Evolutionary conservation across 2,113 vertebrate species (phyloP), one percentile per base, ranked within the genome.

Genomic region (Pluvianellus socialis): DNA sequence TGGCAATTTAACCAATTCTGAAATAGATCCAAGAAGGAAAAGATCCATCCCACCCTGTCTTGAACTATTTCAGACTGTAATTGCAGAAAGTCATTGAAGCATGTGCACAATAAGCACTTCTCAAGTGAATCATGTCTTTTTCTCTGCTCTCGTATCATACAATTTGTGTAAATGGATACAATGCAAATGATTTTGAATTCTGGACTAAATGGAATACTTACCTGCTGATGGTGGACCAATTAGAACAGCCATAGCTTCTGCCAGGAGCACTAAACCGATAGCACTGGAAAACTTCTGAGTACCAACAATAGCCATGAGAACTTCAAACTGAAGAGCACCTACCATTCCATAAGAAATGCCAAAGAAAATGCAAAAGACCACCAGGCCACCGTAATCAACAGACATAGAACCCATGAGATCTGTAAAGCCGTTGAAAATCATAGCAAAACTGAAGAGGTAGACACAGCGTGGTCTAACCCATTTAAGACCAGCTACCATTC

Each of bases 261-360:
- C 97, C 88, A 99, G 97, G 88, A 99, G 98, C 56, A 99, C 99
- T 26, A 99, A 98, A 63, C 99, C 99, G 0, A 99, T 99, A 88
- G 99, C 99, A 12, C 99, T 99, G 97, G 99, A 98, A 96, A 99
- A 99, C 95, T 98, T 99, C 66, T 99, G 98, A 2, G 99, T 99
- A 26, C 99, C 99, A 80, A 99, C 99, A 3, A 99, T 99, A n/a
- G 99, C 94, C 99, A 99, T 99, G 79, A 99, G 98, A 86, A 99
- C 99, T 97, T 99, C 99, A 76, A 99, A 99, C 97, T 99, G 99
- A 88, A 99, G 98, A 10, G 99, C 99, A 4, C 99, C 99, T 96
- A 99, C 99, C 99, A 99, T 99, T 79, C 99, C 99, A 0, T 99
- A 99, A 73, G 99, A 99, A 96, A 99, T 96, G 90, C 99, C 99